Percentiles rank a stretch among this genome's conserved stretches.
phyloP scores from a whole-genome alignment of 2,113 vertebrate species.

The Hydrochoerus hydrochaeris region DNA sequence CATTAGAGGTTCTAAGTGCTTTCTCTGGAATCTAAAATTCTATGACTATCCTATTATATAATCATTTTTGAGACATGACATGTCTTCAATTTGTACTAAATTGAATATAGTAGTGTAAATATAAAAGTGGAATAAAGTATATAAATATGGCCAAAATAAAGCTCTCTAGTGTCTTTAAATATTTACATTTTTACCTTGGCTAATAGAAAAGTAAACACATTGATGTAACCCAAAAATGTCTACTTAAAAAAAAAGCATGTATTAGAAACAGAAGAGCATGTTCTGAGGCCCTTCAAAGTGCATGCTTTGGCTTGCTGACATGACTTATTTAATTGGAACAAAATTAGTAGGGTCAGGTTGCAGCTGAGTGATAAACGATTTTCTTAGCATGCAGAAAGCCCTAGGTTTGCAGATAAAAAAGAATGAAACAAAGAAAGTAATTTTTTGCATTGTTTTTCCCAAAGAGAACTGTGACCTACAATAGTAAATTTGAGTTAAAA shows the following conservation, averaged over 20 bases:
- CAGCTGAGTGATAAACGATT: not conserved
- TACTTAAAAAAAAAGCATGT: not conserved
- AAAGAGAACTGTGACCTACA: not conserved
- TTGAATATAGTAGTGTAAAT: constrained; percentile 20
- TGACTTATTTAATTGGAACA: not conserved
- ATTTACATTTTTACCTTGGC: not conserved
- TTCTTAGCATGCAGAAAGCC: not conserved
- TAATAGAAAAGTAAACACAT: not conserved
- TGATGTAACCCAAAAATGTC: not conserved
- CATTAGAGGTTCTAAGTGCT: not conserved
- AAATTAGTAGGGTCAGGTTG: not conserved
- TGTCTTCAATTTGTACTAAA: not conserved
- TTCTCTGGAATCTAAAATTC: not conserved
- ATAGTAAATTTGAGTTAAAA: not conserved
- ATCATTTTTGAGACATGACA: not conserved
- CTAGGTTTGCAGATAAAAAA: not conserved
- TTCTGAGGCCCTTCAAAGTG: not conserved
- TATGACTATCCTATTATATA: constrained; percentile 4
- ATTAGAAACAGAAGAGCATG: not conserved
- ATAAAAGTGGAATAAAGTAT: constrained; percentile 27
- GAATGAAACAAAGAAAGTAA: not conserved
- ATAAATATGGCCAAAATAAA: not conserved
- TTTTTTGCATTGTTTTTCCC: not conserved
- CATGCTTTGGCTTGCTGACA: not conserved
- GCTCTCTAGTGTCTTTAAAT: not conserved